phyloP scores from a whole-genome alignment of 2,797 vertebrate species.

The Scolopax bukidnonensis region DNA sequence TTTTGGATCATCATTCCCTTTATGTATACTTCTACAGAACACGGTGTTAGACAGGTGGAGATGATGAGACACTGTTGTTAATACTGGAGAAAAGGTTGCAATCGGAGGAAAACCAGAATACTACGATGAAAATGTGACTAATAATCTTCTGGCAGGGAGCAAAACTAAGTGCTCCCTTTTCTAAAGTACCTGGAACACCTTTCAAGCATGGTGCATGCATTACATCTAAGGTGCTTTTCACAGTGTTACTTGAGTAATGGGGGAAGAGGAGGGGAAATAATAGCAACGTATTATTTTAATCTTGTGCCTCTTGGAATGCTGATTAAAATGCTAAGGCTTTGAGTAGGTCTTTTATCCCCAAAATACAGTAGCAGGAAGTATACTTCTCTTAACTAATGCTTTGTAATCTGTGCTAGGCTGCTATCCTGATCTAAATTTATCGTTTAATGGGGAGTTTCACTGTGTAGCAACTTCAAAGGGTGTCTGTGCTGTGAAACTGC shows the following conservation, averaged over 20 bases:
- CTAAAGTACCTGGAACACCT: not conserved
- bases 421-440: not conserved
- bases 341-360: not conserved
- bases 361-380: not conserved
- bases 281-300: not conserved
- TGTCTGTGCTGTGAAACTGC: not conserved
- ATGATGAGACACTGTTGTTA: not conserved
- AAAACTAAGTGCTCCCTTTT: not conserved
- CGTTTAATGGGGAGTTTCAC: not conserved
- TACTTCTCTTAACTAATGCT: not conserved
- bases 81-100: not conserved
- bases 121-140: not conserved
- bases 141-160: not conserved
- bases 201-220: not conserved
- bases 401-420: not conserved
- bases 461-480: constrained; percentile 14
- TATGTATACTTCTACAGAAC: not conserved
- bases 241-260: not conserved
- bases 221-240: not conserved
- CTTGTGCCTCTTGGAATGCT: not conserved
- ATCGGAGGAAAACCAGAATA: not conserved
- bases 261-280: not conserved
- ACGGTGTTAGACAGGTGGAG: not conserved
- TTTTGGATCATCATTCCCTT: not conserved
- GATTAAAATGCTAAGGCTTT: not conserved